Evolutionary conservation across 2,797 vertebrate species (phyloP).

Genomic region (Chelon auratus): DNA sequence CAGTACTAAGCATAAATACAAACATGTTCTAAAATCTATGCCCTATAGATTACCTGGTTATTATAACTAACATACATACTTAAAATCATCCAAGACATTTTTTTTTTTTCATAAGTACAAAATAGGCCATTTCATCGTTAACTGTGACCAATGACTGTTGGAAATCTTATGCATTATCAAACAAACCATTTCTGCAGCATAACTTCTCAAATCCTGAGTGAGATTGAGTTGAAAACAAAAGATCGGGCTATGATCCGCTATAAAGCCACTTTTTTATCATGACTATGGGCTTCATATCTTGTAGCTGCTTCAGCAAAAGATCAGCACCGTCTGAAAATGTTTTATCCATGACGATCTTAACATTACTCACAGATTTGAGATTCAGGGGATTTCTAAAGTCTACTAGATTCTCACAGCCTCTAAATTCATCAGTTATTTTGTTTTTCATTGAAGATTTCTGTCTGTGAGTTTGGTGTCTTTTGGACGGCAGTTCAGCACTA

Average conservation of each 20-base stretch:
- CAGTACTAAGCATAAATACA: conserved; percentile 91
- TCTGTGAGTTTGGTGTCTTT: conserved; percentile 84
- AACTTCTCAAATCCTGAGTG: conserved; percentile 90
- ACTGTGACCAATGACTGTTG: conserved; percentile 78
- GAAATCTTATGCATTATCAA: conserved; percentile 79
- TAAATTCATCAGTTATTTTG: conserved; percentile 73
- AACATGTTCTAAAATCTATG: conserved; percentile 93
- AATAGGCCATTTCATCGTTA: conserved; percentile 80
- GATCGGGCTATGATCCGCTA: conserved; percentile 82
- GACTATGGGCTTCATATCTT: conserved; percentile 97
- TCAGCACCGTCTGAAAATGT: conserved; percentile 92
- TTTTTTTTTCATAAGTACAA: conserved; percentile 79
- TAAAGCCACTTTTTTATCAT: conserved; percentile 90
- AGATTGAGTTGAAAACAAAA: conserved; percentile 80
- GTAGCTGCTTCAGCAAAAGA: conserved; percentile 94
- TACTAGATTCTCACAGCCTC: conserved; percentile 86
- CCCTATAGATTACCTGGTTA: conserved; percentile 88
- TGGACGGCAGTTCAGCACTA: conserved; percentile 83
- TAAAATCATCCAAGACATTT: conserved; percentile 85
- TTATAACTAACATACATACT: conserved; percentile 86
- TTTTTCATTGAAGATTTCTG: conserved; percentile 69
- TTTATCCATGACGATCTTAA: conserved; percentile 97
- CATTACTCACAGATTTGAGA: conserved; percentile 90
- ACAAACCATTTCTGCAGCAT: conserved; percentile 87
- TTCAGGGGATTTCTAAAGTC: conserved; percentile 93